phyloP scores from a whole-genome alignment of 2,888 invertebrate genomes.

The Caprella mutica region DNA sequence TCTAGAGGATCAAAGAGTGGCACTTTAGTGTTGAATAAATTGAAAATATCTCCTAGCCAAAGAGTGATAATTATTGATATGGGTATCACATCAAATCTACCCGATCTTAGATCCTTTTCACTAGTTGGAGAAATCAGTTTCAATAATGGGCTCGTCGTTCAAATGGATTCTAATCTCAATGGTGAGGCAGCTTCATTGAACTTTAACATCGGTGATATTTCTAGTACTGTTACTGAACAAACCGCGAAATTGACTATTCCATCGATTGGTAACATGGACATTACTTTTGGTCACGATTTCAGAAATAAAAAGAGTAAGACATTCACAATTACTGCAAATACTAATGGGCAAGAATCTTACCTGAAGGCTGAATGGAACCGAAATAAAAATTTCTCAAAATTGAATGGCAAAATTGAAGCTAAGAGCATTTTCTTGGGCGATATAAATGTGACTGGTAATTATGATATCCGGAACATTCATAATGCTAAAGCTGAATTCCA shows the following conservation, averaged over 20 bases:
- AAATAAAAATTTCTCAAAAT: constrained; percentile 11
- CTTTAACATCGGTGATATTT: constrained; percentile 17
- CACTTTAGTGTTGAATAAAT: constrained; percentile 9
- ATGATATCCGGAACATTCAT: constrained; percentile 15
- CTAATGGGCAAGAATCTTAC: constrained; percentile 7
- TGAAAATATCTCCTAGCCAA: constrained; percentile 5
- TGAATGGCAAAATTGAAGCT: constrained; percentile 17
- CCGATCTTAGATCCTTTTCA: constrained; percentile 3
- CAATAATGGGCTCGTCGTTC: constrained; percentile 8
- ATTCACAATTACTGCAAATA: constrained; percentile 11
- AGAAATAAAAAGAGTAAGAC: constrained; percentile 9
- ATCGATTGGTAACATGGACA: constrained; percentile 1
- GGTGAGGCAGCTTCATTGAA: background rate
- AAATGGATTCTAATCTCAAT: constrained; percentile 10
- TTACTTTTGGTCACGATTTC: constrained; percentile 27
- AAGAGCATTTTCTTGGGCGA: constrained; percentile 19
- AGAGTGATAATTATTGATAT: constrained; percentile 8
- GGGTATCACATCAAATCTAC: constrained; percentile 15
- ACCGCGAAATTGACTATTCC: constrained; percentile 2
- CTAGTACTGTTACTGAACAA: constrained; percentile 15
- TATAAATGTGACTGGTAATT: constrained; percentile 12
- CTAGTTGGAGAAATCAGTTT: constrained; percentile 18
- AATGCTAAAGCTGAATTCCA: constrained; percentile 19
- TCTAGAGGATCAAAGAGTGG: constrained; percentile 11
- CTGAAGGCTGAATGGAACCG: constrained; percentile 17